phyloP scores from a whole-genome alignment of 2,888 invertebrate species.

The Andrena trimmerana region DNA sequence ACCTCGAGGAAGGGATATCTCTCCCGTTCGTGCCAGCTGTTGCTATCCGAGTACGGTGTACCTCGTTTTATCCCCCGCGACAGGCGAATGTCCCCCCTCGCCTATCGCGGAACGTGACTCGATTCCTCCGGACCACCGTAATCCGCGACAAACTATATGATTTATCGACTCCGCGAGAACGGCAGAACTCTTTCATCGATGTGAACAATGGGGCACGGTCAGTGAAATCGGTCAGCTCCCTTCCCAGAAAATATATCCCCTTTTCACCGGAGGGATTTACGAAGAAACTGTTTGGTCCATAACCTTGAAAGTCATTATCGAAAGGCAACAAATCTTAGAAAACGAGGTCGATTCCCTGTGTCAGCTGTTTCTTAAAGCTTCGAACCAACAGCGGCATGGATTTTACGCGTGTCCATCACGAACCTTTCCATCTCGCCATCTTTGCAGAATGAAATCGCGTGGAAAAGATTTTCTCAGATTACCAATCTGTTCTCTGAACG shows the following conservation, averaged over 20 bases:
- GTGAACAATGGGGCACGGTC: conserved; percentile 9
- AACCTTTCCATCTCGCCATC: too few species aligned
- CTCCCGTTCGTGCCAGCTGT: conserved; percentile 75
- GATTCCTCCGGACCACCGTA: conserved; percentile 37
- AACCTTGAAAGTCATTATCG: neutral
- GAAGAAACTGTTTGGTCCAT: neutral
- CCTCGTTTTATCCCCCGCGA: conserved; percentile 69
- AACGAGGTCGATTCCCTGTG: neutral
- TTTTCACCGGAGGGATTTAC: neutral
- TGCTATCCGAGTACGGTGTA: conserved; percentile 65
- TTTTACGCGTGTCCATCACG: neutral
- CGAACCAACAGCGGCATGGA: neutral
- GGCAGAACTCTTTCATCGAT: neutral
- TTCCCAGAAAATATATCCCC: neutral
- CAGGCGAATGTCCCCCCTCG: conserved; percentile 22
- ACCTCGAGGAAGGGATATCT: conserved; percentile 54
- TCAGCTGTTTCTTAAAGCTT: conserved; percentile 28
- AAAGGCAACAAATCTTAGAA: conserved; percentile 9
- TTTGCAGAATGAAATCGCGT: too few species aligned
- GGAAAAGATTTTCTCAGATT: too few species aligned
- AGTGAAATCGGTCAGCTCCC: conserved; percentile 2
- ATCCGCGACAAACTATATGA: conserved; percentile 25
- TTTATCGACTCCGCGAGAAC: neutral
- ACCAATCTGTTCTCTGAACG: too few species aligned
- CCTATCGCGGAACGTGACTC: conserved; percentile 58